These are phyloP conservation scores for Melinopterus prodromus DNA, from an alignment of 2,888 invertebrate genomes.

Conservation along the genomic window DNA sequence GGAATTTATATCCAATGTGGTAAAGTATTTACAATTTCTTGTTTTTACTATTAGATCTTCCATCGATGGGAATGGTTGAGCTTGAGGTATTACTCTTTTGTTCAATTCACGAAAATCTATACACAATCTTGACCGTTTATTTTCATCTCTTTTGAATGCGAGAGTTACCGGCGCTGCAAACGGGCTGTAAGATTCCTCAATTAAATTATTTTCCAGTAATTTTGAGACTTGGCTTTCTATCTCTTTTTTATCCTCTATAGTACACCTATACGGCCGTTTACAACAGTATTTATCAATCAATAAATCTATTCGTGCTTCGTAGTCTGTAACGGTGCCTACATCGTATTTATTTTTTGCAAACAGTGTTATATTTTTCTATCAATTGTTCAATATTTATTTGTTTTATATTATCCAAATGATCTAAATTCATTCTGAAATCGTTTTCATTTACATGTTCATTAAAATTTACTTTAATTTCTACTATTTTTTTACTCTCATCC, in stretches of 20 bases:
- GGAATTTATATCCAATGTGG: conserved; percentile 53
- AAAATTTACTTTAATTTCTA: too few relatives aligned
- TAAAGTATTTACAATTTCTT: conserved; percentile 50
- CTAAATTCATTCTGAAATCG: too few relatives aligned
- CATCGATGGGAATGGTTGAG: conserved; percentile 39
- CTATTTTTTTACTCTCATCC: too few relatives aligned
- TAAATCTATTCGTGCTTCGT: conserved; percentile 44
- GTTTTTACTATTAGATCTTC: conserved; percentile 51
- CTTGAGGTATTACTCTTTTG: conserved; percentile 49
- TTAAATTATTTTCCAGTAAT: conserved; percentile 42
- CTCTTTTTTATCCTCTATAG: conserved; percentile 40
- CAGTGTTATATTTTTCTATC: conserved; percentile 41
- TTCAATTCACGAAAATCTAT: conserved; percentile 33
- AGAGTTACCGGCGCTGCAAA: too few relatives aligned
- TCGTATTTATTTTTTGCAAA: conserved; percentile 48
- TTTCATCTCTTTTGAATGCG: too few relatives aligned
- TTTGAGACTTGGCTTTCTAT: conserved; percentile 35
- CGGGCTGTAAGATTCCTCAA: conserved; percentile 36
- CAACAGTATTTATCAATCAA: conserved; percentile 40
- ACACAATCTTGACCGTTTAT: too few relatives aligned
- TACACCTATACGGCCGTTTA: conserved; percentile 39
- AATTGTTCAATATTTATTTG: conserved; percentile 35
- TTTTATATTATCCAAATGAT: too few relatives aligned
- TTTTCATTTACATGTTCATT: too few relatives aligned
- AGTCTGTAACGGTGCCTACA: conserved; percentile 44